Base-by-base conservation (phyloP, 2,888 invertebrate species). In the Thera britannica region DNA sequence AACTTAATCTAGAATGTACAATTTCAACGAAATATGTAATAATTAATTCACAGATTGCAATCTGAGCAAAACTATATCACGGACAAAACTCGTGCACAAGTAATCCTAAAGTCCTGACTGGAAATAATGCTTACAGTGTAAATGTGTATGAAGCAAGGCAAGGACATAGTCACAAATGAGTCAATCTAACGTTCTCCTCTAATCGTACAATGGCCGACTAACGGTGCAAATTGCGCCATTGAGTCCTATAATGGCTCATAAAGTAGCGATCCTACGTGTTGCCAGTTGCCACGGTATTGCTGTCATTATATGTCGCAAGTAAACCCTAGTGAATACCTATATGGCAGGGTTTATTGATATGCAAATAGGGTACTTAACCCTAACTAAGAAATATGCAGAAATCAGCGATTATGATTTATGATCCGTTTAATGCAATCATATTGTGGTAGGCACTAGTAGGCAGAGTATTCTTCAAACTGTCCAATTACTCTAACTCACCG, bases 131-230 rank as follows among this genome's bases (percentile, higher is more conserved):
- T 61, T 68, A 8, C 55, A 57, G 64, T 41, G 65, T 64, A 63
- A 63, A 61, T 58, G 62, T 51, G 49, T 52, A 49, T 12, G 51
- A 62, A 62, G 52, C 69, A 56, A 69, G 65, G 69, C 69, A 56
- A 69, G 69, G 69, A 62, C 65, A 23, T 9, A 23, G 3, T 9
- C 57, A 46, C 46, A n/a, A 41, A 58, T 52, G 52, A 62, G 51
- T 58, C 35, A 55, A 58, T 46, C 52, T 54, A 5, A 56, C 65
- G 56, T 69, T 62, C 65, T 55, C 68, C 44, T 46, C 60, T 65
- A 56, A 65, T 59, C 56, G 38, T 44, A 62, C 65, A 65, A 69
- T 62, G 51, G 51, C 3, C 65, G 54, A 68, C 62, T 58, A 68
- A 55, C 65, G 54, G 23, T 41, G 46, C 36, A 51, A 44, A 59